Conservation (phyloP, 2,113 vertebrate species). For the Neomonachus schauinslandi region DNA sequence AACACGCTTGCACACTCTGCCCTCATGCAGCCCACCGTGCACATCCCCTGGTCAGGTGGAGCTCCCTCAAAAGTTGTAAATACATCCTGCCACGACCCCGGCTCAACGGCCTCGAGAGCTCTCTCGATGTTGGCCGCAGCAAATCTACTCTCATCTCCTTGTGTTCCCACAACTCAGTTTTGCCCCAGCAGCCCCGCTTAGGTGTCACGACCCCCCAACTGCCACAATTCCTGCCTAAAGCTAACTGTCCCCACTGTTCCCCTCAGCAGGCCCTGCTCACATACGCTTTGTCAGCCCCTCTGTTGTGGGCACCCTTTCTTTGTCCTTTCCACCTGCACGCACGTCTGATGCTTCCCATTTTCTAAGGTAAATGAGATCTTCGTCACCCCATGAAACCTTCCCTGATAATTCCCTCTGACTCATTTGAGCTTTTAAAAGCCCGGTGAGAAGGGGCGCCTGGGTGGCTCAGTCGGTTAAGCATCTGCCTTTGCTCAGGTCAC, state of each 20-base stretch:
- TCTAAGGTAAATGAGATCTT: background rate
- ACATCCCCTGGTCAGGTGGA: background rate
- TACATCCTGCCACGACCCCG: background rate
- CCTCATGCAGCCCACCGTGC: background rate
- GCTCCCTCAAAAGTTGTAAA: background rate
- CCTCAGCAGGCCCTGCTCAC: background rate
- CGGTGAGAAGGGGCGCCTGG: background rate
- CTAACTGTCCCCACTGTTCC: background rate
- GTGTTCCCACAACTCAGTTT: background rate
- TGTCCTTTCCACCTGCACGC: background rate
- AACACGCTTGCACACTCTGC: rapidly evolving
- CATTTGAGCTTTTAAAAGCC: background rate
- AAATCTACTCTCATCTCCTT: background rate
- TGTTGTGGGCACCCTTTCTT: background rate
- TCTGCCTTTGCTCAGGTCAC: background rate
- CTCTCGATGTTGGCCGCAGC: rapidly evolving
- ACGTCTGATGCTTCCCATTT: background rate
- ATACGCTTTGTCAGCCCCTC: too few species aligned
- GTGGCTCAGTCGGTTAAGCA: background rate
- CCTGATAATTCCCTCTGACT: background rate
- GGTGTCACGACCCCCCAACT: rapidly evolving
- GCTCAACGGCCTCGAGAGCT: background rate
- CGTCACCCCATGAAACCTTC: background rate
- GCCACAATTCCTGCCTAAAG: background rate
- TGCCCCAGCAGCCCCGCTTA: background rate